Base-by-base conservation (phyloP, 1,140 invertebrate species). In the Cotesia typhae region DNA sequence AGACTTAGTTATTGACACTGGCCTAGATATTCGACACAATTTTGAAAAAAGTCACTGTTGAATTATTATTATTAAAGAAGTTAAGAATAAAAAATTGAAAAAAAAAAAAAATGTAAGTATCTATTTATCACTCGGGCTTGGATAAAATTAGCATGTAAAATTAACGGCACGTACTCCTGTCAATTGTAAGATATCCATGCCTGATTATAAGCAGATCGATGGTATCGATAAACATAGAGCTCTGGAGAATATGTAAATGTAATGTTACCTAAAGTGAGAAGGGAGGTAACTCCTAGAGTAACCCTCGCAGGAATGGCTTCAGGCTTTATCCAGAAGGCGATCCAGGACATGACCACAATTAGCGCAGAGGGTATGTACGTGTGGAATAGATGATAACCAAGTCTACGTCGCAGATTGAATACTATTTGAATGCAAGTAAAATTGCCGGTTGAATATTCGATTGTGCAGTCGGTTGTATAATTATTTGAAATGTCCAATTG, bases 321-420 rank as follows among this genome's bases (percentile, higher is more conserved):
- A 1, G 94, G 94, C 83, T 96, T 95, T 74, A 96, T 96, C 95
- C 95, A 96, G 84, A 96, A 96, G 5, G 94, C 95, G 77, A 96
- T 95, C 94, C 94, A 96, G 9, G 94, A 95, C 94, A 96, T 96
- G 72, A 96, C 94, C 57, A 96, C 95, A 82, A 96, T 96, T 61
- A 96, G 86, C 1, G 94, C 94, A 10, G 94, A 95, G 2, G 95
- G 95, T 78, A 96, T 95, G 85, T 96, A 96, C 0, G 95, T 96
- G 85, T 96, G 95, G 79, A 96, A 95, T 14, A 96, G 86, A 85
- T 96, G 94, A 85, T 96, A 96, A 7, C 94, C 94, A 20, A 96
- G 86, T n/a, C 94, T 90, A 37, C 94, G 89, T 28, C 91, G 89
- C 64, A 96, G 86, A 84, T 94, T 94, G 85, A 96, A 95, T 20